Conservation (phyloP, 2,113 vertebrate genomes). For the Lycaon pictus region DNA sequence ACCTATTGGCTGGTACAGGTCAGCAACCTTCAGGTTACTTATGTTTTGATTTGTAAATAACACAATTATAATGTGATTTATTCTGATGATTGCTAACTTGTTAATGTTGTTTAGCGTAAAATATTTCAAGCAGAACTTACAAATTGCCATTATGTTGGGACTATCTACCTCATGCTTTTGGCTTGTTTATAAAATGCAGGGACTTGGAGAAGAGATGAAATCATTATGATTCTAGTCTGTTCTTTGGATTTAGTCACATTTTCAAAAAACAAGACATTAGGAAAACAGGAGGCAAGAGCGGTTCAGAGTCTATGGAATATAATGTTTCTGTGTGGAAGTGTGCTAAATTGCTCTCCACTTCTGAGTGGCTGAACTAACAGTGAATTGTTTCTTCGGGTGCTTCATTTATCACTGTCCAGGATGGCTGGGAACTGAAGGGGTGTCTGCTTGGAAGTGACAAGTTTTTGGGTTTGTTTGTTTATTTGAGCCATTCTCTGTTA, state of each 20-base stretch:
- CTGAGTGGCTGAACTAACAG: no score
- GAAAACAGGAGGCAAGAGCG: not conserved
- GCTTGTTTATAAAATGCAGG: not conserved
- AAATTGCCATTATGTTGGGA: not conserved
- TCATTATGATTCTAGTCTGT: not conserved
- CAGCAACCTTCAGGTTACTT: not conserved
- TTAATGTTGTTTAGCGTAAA: slow-evolving; percentile 50
- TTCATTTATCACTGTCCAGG: not conserved
- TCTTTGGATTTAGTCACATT: slow-evolving; percentile 20
- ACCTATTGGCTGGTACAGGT: not conserved
- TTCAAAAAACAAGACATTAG: not conserved
- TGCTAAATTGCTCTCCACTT: not conserved
- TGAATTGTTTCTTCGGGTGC: not conserved
- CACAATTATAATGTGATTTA: not conserved
- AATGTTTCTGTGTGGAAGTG: not conserved
- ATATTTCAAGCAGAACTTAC: not conserved
- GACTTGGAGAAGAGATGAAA: slow-evolving; percentile 11
- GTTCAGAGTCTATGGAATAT: not conserved
- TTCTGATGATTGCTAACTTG: slow-evolving; percentile 10
- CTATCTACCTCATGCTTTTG: not conserved
- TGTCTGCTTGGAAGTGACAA: not conserved
- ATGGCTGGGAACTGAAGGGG: not conserved
- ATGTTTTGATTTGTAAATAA: slow-evolving; percentile 13
- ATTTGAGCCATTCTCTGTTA: not conserved
- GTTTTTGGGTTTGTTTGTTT: not conserved